Base-by-base conservation (phyloP, 1,140 invertebrate genomes). In the Maconellicoccus hirsutus region DNA sequence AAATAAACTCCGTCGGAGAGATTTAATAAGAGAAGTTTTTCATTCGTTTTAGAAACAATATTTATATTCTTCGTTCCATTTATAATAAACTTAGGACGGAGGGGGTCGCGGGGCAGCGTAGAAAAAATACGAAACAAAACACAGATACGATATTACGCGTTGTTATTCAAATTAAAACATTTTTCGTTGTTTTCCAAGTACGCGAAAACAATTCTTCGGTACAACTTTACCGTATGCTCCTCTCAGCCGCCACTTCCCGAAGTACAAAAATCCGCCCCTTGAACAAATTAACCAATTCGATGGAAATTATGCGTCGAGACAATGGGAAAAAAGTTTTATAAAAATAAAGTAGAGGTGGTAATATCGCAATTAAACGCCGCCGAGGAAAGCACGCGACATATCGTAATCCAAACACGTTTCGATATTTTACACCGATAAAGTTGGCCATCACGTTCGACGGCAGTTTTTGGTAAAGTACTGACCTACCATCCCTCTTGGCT, bases 21-120 rank as follows among this genome's bases (percentile, higher is more conserved):
- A 52, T 52, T 52, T 52, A 52, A 52, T 52, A 52, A 52, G 42
- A 14, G 42, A 52, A 52, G 42, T 52, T 52, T 52, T 52, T 52
- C 42, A 8, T 16, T 52, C 6, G 2, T 19, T 52, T 52, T 16
- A 52, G 42, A 52, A 52, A 52, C 42, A 52, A 52, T 52, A 52
- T 52, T 52, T 52, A 52, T 52, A 52, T 52, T 52, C 12, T 19
- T 52, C 42, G 42, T 52, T 52, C 42, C 42, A 52, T 52, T 8
- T 52, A 4, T 16, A 38, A 38, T 38, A 38, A 38, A 38, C 33
- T 7, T 38, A 14, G 33, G 6, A 38, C n/a, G n/a, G n/a, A n/a
- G n/a, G 29, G 3, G 3, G 29, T 33, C 12, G 29, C 29, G 29
- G 29, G 3, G 12, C 12, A 12, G 29, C 3, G 3, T 3, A 33